phyloP scores from a whole-genome alignment of 2,888 invertebrate species.

The Campoplex nolae region DNA sequence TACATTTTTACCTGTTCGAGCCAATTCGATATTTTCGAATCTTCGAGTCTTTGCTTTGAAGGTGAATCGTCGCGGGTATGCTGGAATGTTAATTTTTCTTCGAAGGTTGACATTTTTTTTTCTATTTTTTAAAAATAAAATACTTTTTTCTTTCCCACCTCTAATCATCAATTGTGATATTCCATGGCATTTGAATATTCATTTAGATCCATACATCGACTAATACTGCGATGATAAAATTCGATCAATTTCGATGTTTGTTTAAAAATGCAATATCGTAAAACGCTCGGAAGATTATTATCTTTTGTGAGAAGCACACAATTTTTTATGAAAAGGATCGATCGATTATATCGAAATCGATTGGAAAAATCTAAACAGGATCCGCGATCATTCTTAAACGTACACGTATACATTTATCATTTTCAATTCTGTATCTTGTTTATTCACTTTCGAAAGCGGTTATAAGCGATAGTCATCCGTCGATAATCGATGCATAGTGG shows the following conservation, averaged over 20 bases:
- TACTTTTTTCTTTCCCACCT: background rate
- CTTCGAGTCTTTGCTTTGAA: background rate
- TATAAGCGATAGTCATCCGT: slow-evolving; percentile 42
- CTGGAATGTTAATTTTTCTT: background rate
- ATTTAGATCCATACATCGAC: background rate
- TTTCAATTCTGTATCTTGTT: slow-evolving; percentile 19
- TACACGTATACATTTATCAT: too few relatives aligned
- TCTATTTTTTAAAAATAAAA: background rate
- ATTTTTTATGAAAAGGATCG: slow-evolving; percentile 6
- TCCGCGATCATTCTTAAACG: slow-evolving; percentile 20
- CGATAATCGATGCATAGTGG: slow-evolving; percentile 52
- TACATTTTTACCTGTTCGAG: background rate
- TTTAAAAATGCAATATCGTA: slow-evolving; percentile 48
- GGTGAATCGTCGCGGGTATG: background rate
- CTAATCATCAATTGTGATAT: background rate
- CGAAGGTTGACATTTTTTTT: background rate
- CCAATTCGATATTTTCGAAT: background rate
- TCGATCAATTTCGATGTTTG: slow-evolving; percentile 49
- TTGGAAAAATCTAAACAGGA: slow-evolving; percentile 7
- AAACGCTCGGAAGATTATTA: slow-evolving; percentile 9
- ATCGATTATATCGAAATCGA: slow-evolving; percentile 1
- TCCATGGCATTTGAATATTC: background rate
- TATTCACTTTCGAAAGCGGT: slow-evolving; percentile 27
- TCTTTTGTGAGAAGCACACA: too few relatives aligned
- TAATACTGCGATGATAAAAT: slow-evolving; percentile 46